Conservation (phyloP, 2,797 vertebrate genomes). For the Oreochromis mossambicus region DNA sequence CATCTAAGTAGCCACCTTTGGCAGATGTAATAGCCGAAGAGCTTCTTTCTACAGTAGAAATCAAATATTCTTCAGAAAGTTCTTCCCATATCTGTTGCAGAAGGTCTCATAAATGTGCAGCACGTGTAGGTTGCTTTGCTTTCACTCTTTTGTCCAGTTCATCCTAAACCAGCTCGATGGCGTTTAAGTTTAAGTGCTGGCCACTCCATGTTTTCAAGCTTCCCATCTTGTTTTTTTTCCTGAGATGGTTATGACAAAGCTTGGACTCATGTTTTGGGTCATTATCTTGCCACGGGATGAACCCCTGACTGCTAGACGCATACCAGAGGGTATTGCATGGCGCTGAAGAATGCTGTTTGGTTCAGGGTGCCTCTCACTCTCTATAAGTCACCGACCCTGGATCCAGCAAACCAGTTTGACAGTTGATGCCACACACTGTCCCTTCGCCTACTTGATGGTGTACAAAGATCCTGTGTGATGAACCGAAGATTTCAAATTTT, state of each 20-base stretch:
- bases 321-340: neutral
- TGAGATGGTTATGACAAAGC: neutral
- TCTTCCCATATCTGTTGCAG: neutral
- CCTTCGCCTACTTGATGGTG: neutral
- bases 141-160: neutral
- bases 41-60: neutral
- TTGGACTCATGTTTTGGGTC: neutral
- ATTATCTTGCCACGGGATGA: neutral
- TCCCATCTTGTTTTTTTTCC: neutral
- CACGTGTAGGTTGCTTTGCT: neutral
- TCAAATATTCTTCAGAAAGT: neutral
- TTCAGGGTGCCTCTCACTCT: neutral
- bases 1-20: neutral
- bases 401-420: neutral
- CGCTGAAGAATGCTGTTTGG: neutral
- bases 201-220: neutral
- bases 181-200: neutral
- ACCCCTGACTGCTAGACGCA: neutral
- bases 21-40: neutral
- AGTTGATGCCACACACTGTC: neutral
- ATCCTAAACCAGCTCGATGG: neutral
- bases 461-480: neutral
- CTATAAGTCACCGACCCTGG: neutral
- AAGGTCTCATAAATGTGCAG: neutral
- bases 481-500: neutral